Base-by-base conservation (phyloP, 2,888 invertebrate species). In the Clanis bilineata region DNA sequence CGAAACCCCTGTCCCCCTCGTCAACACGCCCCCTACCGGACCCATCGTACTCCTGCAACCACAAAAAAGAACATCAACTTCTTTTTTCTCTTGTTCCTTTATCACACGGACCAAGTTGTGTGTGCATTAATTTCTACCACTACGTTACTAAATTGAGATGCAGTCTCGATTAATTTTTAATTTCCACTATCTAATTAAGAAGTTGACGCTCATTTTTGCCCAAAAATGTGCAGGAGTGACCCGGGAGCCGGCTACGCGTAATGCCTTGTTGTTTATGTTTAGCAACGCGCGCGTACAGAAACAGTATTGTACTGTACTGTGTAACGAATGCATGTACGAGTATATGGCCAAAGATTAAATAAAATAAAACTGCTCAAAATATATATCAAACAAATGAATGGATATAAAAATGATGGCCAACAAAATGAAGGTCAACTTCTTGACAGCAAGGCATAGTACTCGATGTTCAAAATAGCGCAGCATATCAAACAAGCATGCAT, bases 371-470 rank as follows among this genome's bases (percentile, higher is more conserved):
- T 89, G 90, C 86, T 86, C 90, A 88, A 89, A 88, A 92, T 86
- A 90, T 84, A 90, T 85, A 86, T 87, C 82, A 90, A 90, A 91
- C 83, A 85, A 90, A 91, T 85, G 85, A 85, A 91, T 90, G 90
- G 88, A 93, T 93, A 94, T 92, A 94, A 94, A 94, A 95, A 95
- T 95, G 95, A 95, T 95, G 95, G 96, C 95, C 95, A 95, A 95
- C 95, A 94, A 96, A 96, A 96, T 96, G 96, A 96, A 96, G 96
- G 96, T 97, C 96, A 97, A 97, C 96, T 97, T 96, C 96, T 96
- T 96, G 96, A 96, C 95, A 95, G 94, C 94, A 93, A 93, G 93
- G 93, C 93, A 93, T 88, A 90, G 82, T 87, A 92, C 80, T 88
- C 83, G 83, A 86, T 87, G 79, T 85, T 85, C 66, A 83, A 83